phyloP scores from a whole-genome alignment of 2,888 invertebrate species.

The Muschampia plurimacula region DNA sequence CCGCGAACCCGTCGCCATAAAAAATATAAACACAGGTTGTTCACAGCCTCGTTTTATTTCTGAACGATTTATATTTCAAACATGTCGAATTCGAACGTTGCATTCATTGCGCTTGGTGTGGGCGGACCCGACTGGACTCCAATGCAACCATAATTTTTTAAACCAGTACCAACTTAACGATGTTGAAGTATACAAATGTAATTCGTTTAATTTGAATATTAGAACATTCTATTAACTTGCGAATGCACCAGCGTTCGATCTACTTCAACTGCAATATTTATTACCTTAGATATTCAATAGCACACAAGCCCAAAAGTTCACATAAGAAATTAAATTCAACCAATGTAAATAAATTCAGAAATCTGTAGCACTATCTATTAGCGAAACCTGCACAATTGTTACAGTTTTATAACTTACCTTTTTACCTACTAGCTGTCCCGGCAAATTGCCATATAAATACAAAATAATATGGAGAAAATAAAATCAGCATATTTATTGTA shows the following conservation, averaged over 20 bases:
- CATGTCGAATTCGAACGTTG: conserved; percentile 26
- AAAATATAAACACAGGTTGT: conserved; percentile 33
- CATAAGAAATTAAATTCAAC: background rate
- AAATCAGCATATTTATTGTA: too few species aligned
- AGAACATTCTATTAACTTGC: background rate
- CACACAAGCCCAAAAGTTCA: too few species aligned
- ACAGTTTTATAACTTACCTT: too few species aligned
- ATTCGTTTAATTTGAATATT: background rate
- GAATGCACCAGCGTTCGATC: too few species aligned
- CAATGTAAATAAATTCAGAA: too few species aligned
- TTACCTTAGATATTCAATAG: too few species aligned
- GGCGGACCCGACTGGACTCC: conserved; percentile 33
- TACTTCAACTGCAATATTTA: background rate
- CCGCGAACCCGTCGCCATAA: conserved; percentile 28
- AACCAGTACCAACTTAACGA: conserved; percentile 15
- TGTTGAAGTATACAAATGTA: background rate
- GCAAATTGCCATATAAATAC: too few species aligned
- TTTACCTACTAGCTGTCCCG: too few species aligned
- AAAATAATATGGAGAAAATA: too few species aligned
- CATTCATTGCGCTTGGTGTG: conserved; percentile 21
- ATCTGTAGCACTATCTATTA: too few species aligned
- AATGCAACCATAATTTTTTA: conserved; percentile 20
- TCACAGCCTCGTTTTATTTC: conserved; percentile 29
- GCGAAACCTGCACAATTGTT: too few species aligned
- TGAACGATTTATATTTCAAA: conserved; percentile 32